Conservation (phyloP, 2,797 vertebrate species). For the Strix occidentalis region DNA sequence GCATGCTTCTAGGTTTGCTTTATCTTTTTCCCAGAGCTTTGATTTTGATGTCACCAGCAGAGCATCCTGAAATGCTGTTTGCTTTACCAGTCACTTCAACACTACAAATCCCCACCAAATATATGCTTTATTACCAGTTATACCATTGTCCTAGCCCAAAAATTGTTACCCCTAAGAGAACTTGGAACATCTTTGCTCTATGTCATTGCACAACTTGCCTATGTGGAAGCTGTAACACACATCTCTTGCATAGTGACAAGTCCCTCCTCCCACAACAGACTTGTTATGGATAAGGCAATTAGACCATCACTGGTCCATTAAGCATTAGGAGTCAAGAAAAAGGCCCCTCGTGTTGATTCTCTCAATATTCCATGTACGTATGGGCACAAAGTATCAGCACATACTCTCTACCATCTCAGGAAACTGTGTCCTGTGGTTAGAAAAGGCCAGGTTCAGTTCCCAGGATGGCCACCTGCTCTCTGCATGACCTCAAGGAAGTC, state of each 20-base stretch:
- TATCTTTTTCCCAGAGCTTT: not conserved
- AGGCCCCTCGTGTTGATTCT: not conserved
- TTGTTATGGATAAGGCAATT: not conserved
- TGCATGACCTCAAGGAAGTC: not conserved
- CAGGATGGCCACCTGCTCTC: not conserved
- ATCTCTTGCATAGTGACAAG: not conserved
- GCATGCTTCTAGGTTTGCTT: not conserved
- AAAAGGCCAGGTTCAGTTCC: not conserved
- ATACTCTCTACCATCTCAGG: not conserved
- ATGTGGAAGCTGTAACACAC: not conserved
- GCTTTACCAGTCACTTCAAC: not conserved
- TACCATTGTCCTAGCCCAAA: not conserved
- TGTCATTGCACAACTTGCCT: not conserved
- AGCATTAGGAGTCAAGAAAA: not conserved
- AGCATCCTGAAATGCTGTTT: not conserved
- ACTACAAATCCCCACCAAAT: not conserved
- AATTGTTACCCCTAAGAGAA: not conserved
- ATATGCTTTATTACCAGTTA: not conserved
- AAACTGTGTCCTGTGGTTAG: not conserved
- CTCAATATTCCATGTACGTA: not conserved
- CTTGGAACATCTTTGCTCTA: not conserved
- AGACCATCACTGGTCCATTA: not conserved
- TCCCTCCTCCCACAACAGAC: not conserved
- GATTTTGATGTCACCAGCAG: not conserved
- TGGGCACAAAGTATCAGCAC: not conserved